Evolutionary conservation across 2,888 invertebrate genomes (phyloP), one percentile per base, ranked within the genome.

Genomic region (Diarsia rubi): DNA sequence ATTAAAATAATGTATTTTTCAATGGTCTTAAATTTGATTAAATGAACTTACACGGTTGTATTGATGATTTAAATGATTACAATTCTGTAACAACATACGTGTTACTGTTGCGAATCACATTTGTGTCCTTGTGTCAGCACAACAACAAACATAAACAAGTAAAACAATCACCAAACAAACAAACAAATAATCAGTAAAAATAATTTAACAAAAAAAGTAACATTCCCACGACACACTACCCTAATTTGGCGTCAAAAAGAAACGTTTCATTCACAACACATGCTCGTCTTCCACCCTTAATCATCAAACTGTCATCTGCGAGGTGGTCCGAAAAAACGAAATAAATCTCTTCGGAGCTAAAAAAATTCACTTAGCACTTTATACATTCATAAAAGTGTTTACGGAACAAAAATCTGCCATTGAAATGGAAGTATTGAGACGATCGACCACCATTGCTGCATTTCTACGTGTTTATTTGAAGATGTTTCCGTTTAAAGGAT

Each of bases 321-420:
- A 88, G 92, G 92, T 92, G 93, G 92, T 91, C 92, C 88, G 75
- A 85, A 90, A 91, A 92, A 92, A 90, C 52, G 47, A 75, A 81
- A 84, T 78, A 91, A 87, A 82, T 88, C 81, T 87, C 78, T 82
- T 81, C 76, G 76, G 75, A 71, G 65, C 85, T 74, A 88, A 90
- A 91, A 91, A 91, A 91, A 89, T 54, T 89, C 91, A 93, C 92
- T 93, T 93, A 92, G 89, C 91, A 90, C 89, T 88, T 87, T 86
- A 90, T 79, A 88, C 84, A 87, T 86, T 88, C 86, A 88, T 86
- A 84, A 88, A 89, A 90, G 82, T 88, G 76, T 75, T 81, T 76
- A 73, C 81, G 76, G 79, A 82, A 78, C 84, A 47, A 76, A 75
- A 75, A 75, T 74, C 62, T 37, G 45, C 44, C 24, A 75, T 69